phyloP scores from a whole-genome alignment of 2,797 vertebrate genomes.

The Enteromius trimaculatus region DNA sequence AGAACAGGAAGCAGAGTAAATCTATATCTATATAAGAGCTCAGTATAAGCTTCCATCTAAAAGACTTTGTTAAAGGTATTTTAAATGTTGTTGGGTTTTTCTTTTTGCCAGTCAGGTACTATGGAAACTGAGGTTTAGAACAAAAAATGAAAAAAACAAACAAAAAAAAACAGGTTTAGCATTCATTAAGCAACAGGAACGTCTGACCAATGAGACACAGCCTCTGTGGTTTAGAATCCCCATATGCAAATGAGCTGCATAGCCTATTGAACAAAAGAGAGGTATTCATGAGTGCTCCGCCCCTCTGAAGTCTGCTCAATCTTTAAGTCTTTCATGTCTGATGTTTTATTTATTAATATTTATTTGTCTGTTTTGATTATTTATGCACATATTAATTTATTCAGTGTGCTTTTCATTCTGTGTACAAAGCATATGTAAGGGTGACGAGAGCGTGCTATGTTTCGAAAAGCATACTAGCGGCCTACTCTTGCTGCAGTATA shows the following conservation, averaged over 20 bases:
- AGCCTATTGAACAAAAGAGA: conserved; percentile 67
- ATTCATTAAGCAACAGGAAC: conserved; percentile 60
- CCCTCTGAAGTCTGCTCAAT: conserved; percentile 64
- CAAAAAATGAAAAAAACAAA: conserved; percentile 25
- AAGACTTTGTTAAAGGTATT: conserved; percentile 61
- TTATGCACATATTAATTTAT: conserved; percentile 60
- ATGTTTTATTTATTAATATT: conserved; percentile 69
- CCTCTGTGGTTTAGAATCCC: conserved; percentile 64
- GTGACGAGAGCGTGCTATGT: conserved; percentile 26
- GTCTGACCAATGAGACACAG: conserved; percentile 63
- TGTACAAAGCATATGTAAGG: conserved; percentile 57
- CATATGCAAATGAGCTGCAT: conserved; percentile 65
- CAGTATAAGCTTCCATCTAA: conserved; percentile 56
- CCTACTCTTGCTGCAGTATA: conserved; percentile 1
- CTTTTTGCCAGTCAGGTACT: conserved; percentile 57
- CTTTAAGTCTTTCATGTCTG: conserved; percentile 64
- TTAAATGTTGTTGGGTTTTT: conserved; percentile 28
- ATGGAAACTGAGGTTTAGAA: conserved; percentile 60
- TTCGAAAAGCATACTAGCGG: conserved; percentile 11
- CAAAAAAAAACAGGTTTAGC: conserved; percentile 40
- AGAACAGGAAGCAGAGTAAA: conserved; percentile 54
- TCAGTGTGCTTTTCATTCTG: conserved; percentile 54
- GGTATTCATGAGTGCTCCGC: conserved; percentile 53
- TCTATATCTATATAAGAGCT: conserved; percentile 57
- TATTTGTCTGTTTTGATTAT: conserved; percentile 66